Percentiles rank a stretch among this genome's conserved stretches.
These are phyloP conservation scores for Nebria ingens DNA, from an alignment of 1,140 invertebrate genomes.

Conservation along the genomic window DNA sequence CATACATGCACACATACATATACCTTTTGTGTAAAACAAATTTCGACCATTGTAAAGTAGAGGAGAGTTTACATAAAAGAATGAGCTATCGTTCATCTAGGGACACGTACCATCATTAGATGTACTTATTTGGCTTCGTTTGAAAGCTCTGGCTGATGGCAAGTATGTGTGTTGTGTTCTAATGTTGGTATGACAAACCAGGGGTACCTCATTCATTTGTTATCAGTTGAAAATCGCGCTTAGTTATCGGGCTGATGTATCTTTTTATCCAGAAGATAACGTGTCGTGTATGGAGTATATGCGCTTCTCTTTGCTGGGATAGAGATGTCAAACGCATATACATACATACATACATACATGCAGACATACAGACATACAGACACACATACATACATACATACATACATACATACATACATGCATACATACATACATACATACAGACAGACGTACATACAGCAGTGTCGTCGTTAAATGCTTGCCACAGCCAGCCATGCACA, in stretches of 20 bases:
- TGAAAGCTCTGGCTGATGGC: not conserved
- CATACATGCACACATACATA: constrained; percentile 3
- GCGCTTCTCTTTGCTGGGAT: not conserved
- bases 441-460: not conserved
- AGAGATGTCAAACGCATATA: constrained; percentile 4
- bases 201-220: constrained; percentile 2
- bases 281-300: no score
- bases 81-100: constrained; percentile 5
- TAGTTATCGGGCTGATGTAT: not conserved
- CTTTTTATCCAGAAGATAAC: constrained; percentile 2
- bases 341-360: not conserved
- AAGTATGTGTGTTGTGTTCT: not conserved
- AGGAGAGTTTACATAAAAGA: constrained; percentile 8
- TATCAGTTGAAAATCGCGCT: constrained; percentile 5
- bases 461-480: not conserved
- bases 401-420: constrained; percentile 1
- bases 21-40: constrained; percentile 9
- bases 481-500: not conserved
- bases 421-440: not conserved
- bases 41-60: constrained; percentile 2
- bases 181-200: not conserved
- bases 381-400: not conserved
- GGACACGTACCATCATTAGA: not conserved
- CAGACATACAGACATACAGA: not conserved
- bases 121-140: no score